These are phyloP conservation scores for Heliangelus exortis DNA, from an alignment of 2,797 vertebrate genomes.

Conservation along the genomic window DNA sequence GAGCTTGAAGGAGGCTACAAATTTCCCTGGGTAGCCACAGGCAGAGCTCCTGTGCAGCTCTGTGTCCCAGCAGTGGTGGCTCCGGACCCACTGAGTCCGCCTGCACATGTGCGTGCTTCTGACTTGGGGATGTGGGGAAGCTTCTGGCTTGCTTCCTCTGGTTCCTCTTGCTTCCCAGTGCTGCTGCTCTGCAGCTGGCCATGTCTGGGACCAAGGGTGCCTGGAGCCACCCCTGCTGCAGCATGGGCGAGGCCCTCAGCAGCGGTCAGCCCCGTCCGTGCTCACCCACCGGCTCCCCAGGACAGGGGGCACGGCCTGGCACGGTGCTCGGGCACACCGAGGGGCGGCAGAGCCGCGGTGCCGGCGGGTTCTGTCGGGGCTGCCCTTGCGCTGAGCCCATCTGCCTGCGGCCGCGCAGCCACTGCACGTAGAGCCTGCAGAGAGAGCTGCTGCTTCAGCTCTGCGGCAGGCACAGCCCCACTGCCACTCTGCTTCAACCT, in stretches of 20 bases:
- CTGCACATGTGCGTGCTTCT: rapidly evolving
- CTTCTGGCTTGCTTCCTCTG: too few relatives aligned
- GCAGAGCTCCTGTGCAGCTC: not conserved
- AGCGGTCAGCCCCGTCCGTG: rapidly evolving
- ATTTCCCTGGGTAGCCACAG: rapidly evolving
- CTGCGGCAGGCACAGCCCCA: not conserved
- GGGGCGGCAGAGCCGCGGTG: not conserved
- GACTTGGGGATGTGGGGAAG: rapidly evolving
- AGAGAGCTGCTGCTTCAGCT: conserved; percentile 64
- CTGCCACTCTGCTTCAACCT: not conserved
- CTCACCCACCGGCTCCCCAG: rapidly evolving
- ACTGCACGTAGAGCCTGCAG: conserved; percentile 43
- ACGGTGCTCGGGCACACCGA: rapidly evolving
- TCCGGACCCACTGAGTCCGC: rapidly evolving
- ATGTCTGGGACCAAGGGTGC: rapidly evolving
- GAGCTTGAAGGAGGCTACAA: rapidly evolving
- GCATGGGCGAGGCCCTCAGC: not conserved
- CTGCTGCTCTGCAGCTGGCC: rapidly evolving
- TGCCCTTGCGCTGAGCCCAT: not conserved
- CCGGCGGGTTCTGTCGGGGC: not conserved
- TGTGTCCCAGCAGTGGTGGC: rapidly evolving
- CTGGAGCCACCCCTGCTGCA: rapidly evolving
- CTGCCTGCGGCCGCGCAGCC: not conserved
- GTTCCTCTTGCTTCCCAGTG: too few relatives aligned
- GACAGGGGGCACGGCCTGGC: not conserved